Evolutionary conservation across 2,888 invertebrate genomes (phyloP).

Genomic region (Idaea dimidiata): DNA sequence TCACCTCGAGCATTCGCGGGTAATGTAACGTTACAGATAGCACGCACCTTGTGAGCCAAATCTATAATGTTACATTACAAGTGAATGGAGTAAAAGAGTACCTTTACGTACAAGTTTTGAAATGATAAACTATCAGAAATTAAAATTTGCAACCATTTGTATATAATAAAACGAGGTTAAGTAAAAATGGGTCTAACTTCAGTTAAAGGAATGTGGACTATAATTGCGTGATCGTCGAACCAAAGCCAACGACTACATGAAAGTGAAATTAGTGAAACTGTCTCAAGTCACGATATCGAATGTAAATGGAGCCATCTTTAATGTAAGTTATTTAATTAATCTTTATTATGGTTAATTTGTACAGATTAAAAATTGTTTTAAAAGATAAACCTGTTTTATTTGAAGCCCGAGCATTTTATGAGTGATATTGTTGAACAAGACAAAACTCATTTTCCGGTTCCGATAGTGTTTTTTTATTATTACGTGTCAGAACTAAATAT

Average conservation of each 20-base stretch:
- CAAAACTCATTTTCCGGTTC: too few species aligned
- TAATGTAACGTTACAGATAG: too few species aligned
- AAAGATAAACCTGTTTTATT: neutral
- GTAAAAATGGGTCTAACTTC: slow-evolving; percentile 27
- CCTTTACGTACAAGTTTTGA: slow-evolving; percentile 22
- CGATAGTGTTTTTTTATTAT: too few species aligned
- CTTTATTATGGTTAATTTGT: neutral
- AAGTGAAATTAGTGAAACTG: slow-evolving; percentile 41
- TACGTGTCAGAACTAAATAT: too few species aligned
- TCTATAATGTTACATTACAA: too few species aligned
- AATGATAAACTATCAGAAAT: slow-evolving; percentile 18
- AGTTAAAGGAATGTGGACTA: slow-evolving; percentile 30
- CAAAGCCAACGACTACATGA: slow-evolving; percentile 31
- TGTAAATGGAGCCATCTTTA: neutral
- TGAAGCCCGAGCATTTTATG: neutral
- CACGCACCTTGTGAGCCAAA: too few species aligned
- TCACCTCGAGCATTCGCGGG: too few species aligned
- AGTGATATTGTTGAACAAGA: too few species aligned
- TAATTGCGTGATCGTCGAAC: slow-evolving; percentile 31
- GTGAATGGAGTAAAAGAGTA: slow-evolving; percentile 23
- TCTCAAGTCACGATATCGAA: slow-evolving; percentile 27
- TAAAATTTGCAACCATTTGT: slow-evolving; percentile 12
- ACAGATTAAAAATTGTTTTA: neutral
- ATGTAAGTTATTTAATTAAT: neutral
- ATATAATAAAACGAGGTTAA: slow-evolving; percentile 14